Evolutionary conservation across 2,113 vertebrate species (phyloP).

Genomic region (Sinocyclocheilus anshuiensis): DNA sequence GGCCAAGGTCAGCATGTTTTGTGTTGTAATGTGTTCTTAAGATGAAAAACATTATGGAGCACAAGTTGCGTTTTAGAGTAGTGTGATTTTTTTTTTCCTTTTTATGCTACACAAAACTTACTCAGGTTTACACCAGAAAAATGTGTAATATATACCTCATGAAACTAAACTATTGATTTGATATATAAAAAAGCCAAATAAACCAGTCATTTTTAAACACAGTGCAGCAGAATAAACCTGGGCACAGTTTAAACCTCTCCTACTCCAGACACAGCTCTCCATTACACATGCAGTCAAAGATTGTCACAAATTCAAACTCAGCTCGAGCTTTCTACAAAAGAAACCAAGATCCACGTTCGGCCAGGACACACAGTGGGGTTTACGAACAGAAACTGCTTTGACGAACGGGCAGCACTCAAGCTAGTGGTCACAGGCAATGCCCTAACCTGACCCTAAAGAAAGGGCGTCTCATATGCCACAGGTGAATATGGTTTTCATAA

Average conservation of each 20-base stretch:
- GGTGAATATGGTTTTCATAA: slow-evolving; percentile 28
- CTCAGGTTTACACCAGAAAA: not conserved
- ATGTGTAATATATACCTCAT: not conserved
- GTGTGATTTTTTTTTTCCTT: not conserved
- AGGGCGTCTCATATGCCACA: slow-evolving; percentile 15
- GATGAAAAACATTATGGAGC: not conserved
- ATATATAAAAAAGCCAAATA: not conserved
- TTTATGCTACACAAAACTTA: not conserved
- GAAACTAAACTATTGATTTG: not conserved
- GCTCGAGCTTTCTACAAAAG: not conserved
- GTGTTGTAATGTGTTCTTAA: not conserved
- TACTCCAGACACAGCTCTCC: not conserved
- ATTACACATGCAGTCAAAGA: slow-evolving; percentile 3
- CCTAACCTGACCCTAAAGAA: slow-evolving; percentile 12
- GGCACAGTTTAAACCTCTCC: not conserved
- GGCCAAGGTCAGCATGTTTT: not conserved
- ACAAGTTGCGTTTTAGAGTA: not conserved
- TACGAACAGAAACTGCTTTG: not conserved
- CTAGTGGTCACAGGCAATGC: not conserved
- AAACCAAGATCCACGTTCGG: not conserved
- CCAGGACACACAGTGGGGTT: not conserved
- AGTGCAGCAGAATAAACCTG: slow-evolving; percentile 2
- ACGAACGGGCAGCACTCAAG: not conserved
- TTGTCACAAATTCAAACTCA: not conserved
- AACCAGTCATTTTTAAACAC: not conserved